Conservation (phyloP, 2,113 vertebrate species). For the Zosterops lateralis region DNA sequence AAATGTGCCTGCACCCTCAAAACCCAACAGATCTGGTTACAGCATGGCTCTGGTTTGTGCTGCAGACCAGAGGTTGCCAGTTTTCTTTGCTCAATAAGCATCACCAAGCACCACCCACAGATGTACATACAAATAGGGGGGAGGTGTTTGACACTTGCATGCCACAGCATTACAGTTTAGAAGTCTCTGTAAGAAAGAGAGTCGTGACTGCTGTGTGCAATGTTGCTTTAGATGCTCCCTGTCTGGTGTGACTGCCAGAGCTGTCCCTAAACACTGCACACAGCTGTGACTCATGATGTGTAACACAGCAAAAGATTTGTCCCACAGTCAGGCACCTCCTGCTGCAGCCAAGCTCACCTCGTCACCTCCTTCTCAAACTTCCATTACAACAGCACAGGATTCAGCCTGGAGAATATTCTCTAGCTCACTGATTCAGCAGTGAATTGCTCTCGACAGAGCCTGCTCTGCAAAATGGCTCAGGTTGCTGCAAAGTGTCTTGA, state of each 20-base stretch:
- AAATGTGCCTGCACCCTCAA: not conserved
- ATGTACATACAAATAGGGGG: not conserved
- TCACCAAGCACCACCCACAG: not conserved
- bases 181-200: not conserved
- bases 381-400: not conserved
- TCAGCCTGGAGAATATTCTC: not conserved
- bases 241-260: not conserved
- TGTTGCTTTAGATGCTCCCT: not conserved
- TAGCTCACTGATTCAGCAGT: not conserved
- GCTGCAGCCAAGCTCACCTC: not conserved
- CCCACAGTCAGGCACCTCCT: not conserved
- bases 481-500: not conserved
- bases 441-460: not conserved
- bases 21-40: not conserved
- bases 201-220: slow-evolving; percentile 3
- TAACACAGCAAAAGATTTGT: not conserved
- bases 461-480: not conserved
- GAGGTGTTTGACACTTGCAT: not conserved
- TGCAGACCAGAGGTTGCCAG: not conserved
- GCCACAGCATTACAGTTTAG: not conserved
- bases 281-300: not conserved
- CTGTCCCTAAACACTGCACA: not conserved
- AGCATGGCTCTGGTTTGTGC: not conserved
- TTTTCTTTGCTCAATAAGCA: not conserved
- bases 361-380: not conserved